phyloP scores from a whole-genome alignment of 2,888 invertebrate species.

The Aleiodes testaceus region DNA sequence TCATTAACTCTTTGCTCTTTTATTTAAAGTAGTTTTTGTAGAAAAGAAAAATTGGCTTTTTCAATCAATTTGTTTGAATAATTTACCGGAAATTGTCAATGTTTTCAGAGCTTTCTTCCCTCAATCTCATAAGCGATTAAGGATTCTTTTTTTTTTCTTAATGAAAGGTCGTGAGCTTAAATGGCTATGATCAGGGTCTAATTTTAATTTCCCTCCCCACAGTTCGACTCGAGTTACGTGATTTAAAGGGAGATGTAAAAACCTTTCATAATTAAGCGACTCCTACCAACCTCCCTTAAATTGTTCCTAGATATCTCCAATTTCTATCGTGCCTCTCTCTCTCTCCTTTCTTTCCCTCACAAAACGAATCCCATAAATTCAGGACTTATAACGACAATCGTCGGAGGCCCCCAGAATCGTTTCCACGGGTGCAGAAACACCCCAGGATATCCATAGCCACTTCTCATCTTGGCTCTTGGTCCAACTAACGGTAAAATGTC shows the following conservation, averaged over 20 bases:
- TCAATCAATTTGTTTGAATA: too few species aligned
- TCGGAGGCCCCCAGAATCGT: constrained; percentile 34
- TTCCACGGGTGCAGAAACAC: constrained; percentile 39
- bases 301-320: constrained; percentile 33
- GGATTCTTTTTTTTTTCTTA: constrained; percentile 70
- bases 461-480: constrained; percentile 35
- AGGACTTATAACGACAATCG: constrained; percentile 50
- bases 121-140: constrained; percentile 60
- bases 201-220: constrained; percentile 63
- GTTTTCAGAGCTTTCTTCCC: not conserved
- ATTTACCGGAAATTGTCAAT: not conserved
- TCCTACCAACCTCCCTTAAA: constrained; percentile 32
- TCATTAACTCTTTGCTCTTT: constrained; percentile 30
- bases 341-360: not conserved
- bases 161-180: constrained; percentile 67
- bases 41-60: not conserved
- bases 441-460: constrained; percentile 34
- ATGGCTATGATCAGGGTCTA: constrained; percentile 69
- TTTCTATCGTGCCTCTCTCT: not conserved
- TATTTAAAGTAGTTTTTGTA: not conserved
- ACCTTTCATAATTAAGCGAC: constrained; percentile 57
- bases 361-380: constrained; percentile 52
- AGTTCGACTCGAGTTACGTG: constrained; percentile 62
- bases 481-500: constrained; percentile 69
- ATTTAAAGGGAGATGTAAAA: constrained; percentile 69